Conservation (phyloP, 2,797 vertebrate genomes). For the Anabacerthia variegaticeps region DNA sequence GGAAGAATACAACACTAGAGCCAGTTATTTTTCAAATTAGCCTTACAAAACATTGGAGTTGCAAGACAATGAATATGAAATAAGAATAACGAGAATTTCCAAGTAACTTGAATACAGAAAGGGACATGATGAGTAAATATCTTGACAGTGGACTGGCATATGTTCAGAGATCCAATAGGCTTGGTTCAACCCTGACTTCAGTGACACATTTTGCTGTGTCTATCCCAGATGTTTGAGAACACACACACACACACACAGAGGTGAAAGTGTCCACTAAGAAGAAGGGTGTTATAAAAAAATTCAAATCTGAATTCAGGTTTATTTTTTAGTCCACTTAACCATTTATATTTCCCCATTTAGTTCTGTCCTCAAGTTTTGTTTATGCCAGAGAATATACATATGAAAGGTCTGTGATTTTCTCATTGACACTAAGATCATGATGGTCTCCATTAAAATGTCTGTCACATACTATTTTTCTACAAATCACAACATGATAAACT, state of each 20-base stretch:
- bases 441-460: conserved; percentile 45
- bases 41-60: not conserved
- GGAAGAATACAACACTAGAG: not conserved
- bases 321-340: not conserved
- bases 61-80: not conserved
- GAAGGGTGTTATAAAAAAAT: not conserved
- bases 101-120: not conserved
- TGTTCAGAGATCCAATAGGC: not conserved
- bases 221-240: not conserved
- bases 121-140: not conserved
- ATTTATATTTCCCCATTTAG: not conserved
- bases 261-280: not conserved
- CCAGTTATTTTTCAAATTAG: not conserved
- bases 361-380: not conserved
- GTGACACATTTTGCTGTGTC: conserved; percentile 15
- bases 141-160: not conserved
- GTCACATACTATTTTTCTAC: conserved; percentile 53
- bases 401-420: not conserved
- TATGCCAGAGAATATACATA: not conserved
- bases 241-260: not conserved
- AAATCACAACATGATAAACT: conserved; percentile 55
- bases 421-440: conserved; percentile 20
- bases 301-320: not conserved
- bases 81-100: not conserved
- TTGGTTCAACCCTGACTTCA: not conserved